Evolutionary conservation across 2,888 invertebrate genomes (phyloP), one percentile per base, ranked within the genome.

Genomic region (Lagria hirta): DNA sequence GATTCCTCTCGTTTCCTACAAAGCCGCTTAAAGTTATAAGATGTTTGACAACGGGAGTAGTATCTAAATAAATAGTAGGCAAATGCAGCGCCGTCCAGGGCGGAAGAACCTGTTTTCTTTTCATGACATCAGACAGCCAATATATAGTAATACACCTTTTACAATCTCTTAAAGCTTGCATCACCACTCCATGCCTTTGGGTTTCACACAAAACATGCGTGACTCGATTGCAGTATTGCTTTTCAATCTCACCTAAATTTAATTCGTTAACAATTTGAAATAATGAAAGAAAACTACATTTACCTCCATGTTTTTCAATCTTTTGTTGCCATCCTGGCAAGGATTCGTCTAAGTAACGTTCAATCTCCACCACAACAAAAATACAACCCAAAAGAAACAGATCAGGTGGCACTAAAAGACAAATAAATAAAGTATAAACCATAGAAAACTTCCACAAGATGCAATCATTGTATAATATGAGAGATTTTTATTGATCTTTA

Each of bases 31-130:
- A 74, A 3, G 90, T 84, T 54, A 93, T 87, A 15, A 93, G 82
- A 70, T 88, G 86, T 58, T 84, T 83, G 0, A 76, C 70, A 12
- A 85, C 82, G 6, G 92, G 92, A 2, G 84, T 77, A 49, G 87
- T 88, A 18, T 83, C 75, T 36, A 71, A 54, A 43, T 70, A 70
- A 47, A 71, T 66, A 12, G 79, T 77, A 5, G 98, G 98, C 57
- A 98, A 78, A 72, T 99, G 98, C 27, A 95, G 75, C 6, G 94
- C 91, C 60, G 90, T 88, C 88, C 90, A 96, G 0, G 99, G 98
- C 1, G 96, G 92, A 35, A 85, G 73, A 58, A 97, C 84, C 61
- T 88, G 88, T 58, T 90, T 88, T 30, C 88, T 84, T 12, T 82
- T 69, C 61, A 98, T 82, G 3, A 92, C 87, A 70, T 99, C 98